Conservation (phyloP, 2,888 invertebrate species). For the Agrypnus murinus region DNA sequence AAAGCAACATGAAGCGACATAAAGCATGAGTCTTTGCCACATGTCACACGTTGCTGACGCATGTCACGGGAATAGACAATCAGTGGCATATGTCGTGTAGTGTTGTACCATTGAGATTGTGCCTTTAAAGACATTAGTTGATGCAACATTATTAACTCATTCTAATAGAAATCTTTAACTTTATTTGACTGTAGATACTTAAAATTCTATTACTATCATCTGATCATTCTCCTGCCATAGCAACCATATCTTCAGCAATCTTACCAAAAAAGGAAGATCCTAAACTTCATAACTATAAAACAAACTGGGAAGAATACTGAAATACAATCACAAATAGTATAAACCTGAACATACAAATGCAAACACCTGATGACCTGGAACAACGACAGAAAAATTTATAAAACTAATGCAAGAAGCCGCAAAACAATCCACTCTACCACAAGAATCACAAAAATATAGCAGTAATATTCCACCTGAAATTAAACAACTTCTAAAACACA, state of each 20-base stretch:
- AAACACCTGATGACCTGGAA: constrained; percentile 6
- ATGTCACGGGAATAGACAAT: no score
- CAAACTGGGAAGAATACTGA: constrained; percentile 4
- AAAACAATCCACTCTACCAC: no score
- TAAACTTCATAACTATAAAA: constrained; percentile 19
- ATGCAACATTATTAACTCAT: no score
- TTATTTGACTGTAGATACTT: no score
- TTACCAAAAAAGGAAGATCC: neutral
- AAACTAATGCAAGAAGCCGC: constrained; percentile 5
- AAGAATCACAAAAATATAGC: neutral
- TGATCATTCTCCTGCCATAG: constrained; percentile 8
- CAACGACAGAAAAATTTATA: constrained; percentile 3
- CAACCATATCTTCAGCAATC: constrained; percentile 8
- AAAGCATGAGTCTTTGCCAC: no score
- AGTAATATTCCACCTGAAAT: constrained; percentile 32
- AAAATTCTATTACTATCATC: no score
- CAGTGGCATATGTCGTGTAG: no score
- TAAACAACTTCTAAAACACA: constrained; percentile 26
- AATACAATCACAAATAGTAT: neutral
- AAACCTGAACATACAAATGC: constrained; percentile 5
- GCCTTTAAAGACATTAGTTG: no score
- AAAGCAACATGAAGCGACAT: no score
- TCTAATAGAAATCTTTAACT: no score
- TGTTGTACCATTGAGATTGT: no score
- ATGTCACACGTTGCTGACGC: no score